These are phyloP conservation scores for Tenodera sinensis DNA, from an alignment of 2,888 invertebrate species.

Conservation along the genomic window DNA sequence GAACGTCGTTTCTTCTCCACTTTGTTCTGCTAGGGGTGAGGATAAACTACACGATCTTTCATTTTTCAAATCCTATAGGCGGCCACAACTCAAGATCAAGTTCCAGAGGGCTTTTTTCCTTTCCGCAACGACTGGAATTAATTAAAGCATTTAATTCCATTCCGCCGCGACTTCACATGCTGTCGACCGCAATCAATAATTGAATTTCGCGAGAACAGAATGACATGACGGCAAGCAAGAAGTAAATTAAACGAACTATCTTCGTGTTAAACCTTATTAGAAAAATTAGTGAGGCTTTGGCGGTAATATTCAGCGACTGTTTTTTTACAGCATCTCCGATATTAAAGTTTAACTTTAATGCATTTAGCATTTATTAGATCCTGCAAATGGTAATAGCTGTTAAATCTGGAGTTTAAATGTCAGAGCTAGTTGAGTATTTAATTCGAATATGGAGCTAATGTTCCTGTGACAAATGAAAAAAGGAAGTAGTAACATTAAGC, in stretches of 20 bases:
- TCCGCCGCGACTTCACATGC: not conserved
- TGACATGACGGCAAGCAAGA: not conserved
- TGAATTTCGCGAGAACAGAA: not conserved
- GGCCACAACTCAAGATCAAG: not conserved
- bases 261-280: not conserved
- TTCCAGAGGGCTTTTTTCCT: not conserved
- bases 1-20: not conserved
- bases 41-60: not conserved
- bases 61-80: not conserved
- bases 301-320: too few relatives aligned
- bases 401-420: too few relatives aligned
- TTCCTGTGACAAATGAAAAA: too few relatives aligned
- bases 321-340: too few relatives aligned
- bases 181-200: not conserved
- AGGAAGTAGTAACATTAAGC: too few relatives aligned
- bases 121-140: not conserved
- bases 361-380: too few relatives aligned
- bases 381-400: too few relatives aligned
- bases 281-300: too few relatives aligned
- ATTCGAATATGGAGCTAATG: too few relatives aligned
- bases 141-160: not conserved
- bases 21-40: not conserved
- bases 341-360: too few relatives aligned
- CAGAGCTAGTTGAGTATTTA: too few relatives aligned
- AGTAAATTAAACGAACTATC: not conserved